Evolutionary conservation across 1,140 invertebrate species (phyloP).

Genomic region (Apis laboriosa): DNA sequence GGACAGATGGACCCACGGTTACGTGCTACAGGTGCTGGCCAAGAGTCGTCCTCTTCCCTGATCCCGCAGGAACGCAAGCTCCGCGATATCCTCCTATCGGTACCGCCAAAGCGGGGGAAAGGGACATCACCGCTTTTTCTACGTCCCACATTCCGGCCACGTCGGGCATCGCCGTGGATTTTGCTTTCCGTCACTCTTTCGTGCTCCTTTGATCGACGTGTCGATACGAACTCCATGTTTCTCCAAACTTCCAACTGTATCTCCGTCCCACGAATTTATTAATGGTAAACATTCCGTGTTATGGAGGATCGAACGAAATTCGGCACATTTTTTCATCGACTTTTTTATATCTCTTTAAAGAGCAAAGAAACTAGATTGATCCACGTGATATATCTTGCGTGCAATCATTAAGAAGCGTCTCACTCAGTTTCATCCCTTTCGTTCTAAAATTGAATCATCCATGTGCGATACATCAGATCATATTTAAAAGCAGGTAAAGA

Average conservation of each 20-base stretch:
- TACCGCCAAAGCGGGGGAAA: slow-evolving; percentile 43
- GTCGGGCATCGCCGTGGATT: slow-evolving; percentile 65
- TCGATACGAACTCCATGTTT: slow-evolving; percentile 31
- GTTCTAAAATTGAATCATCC: no score
- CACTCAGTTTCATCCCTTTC: no score
- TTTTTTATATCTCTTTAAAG: background rate
- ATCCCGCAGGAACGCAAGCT: slow-evolving; percentile 60
- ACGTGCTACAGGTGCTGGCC: slow-evolving; percentile 72
- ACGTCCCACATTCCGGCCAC: slow-evolving; percentile 72
- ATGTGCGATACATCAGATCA: no score
- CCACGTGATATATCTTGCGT: no score
- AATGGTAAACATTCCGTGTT: no score
- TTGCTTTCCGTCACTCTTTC: slow-evolving; percentile 65
- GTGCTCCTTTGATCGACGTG: slow-evolving; percentile 60
- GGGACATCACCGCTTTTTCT: slow-evolving; percentile 68
- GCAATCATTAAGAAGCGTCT: no score
- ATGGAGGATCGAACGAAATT: background rate
- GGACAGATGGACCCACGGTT: slow-evolving; percentile 71
- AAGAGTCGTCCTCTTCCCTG: slow-evolving; percentile 55
- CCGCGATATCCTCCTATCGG: slow-evolving; percentile 53
- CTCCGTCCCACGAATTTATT: slow-evolving; percentile 28
- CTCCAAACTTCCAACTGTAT: slow-evolving; percentile 18
- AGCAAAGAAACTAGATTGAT: no score
- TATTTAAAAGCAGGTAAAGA: no score
- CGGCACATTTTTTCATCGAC: no score